Evolutionary conservation across 2,113 vertebrate genomes (phyloP), one percentile per base, ranked within the genome.

Genomic region (Agapornis roseicollis): DNA sequence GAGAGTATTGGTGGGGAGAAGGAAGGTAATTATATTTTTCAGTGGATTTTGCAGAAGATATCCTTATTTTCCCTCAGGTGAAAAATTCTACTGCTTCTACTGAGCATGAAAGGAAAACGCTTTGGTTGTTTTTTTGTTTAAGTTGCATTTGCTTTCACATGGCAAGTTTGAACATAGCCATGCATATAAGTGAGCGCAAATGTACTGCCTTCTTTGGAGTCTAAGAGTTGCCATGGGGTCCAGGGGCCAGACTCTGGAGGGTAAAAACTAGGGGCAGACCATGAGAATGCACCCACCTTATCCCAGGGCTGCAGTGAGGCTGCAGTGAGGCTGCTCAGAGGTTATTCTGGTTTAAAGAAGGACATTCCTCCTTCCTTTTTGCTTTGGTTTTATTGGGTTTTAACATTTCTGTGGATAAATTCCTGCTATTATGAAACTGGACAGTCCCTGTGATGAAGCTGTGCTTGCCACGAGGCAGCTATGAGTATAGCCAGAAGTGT

Each of bases 381-480:
- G 58, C 20, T 37, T 60, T 22, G 44, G 8, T 52, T 17, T 63
- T 65, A n/a, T 5, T 39, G n/a, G 44, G 33, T 89, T 79, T 85
- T 55, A 55, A 68, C 24, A 9, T 42, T 80, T 72, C 69, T 76
- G 64, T 33, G 50, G 56, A n/a, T 78, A 50, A 83, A 61, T 29
- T 13, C 27, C 61, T 78, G 53, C 35, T 74, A 56, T 82, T 60
- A 44, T 12, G 56, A 83, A 64, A 28, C 33, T 8, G 29, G 55
- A n/a, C 33, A 35, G 56, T 27, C 28, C 29, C 20, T 15, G 87
- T 11, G 66, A 29, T 37, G 31, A n/a, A 79, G 85, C 28, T 4
- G 4, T 5, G 20, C 33, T 56, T 2, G 3, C 42, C 44, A 19
- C 3, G 1, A 46, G 31, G 56, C 1, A 0, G n/a, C 19, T 7